phyloP scores from a whole-genome alignment of 1,140 invertebrate genomes.

The Anadara kagoshimensis region DNA sequence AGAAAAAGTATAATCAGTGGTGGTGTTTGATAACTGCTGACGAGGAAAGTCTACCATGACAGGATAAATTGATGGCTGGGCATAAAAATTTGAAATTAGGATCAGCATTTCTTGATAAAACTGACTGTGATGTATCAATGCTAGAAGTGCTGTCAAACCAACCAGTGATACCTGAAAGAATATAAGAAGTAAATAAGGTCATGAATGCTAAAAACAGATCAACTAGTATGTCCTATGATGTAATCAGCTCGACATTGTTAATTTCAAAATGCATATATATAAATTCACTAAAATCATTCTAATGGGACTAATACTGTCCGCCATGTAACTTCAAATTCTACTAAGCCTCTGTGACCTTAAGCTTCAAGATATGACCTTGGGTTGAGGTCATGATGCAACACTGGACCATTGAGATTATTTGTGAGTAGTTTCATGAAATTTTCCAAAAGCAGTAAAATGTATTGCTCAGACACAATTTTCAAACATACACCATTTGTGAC shows the following conservation, averaged over 20 bases:
- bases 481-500: no score
- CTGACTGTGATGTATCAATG: conserved; percentile 67
- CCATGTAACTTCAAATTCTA: no score
- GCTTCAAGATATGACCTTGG: no score
- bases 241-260: background rate
- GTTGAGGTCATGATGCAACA: no score
- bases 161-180: conserved; percentile 58
- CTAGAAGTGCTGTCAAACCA: conserved; percentile 63
- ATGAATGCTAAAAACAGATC: background rate
- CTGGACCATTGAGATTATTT: no score
- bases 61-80: conserved; percentile 62
- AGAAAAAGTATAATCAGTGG: conserved; percentile 56
- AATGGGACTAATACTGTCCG: no score
- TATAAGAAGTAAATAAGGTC: background rate
- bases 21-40: conserved; percentile 41
- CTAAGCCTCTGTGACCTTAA: no score
- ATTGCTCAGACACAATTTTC: no score
- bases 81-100: conserved; percentile 63
- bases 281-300: no score
- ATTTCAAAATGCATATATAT: background rate
- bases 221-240: no score
- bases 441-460: no score
- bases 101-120: conserved; percentile 65
- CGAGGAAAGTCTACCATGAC: conserved; percentile 46
- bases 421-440: no score